Evolutionary conservation across 2,888 invertebrate genomes (phyloP), one percentile per base, ranked within the genome.

Genomic region (Catocala fraxini): DNA sequence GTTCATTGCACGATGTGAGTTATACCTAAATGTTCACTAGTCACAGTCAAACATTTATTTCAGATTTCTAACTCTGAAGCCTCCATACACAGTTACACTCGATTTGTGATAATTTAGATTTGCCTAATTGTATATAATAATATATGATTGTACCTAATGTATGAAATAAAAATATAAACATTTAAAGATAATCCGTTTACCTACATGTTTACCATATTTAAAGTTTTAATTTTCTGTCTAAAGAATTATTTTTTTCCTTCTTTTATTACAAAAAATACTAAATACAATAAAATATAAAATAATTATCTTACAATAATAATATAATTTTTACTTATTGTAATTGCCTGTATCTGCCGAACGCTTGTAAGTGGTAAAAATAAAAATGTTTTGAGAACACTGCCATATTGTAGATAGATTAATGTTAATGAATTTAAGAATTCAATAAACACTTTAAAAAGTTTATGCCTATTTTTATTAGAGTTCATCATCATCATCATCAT

Each of bases 361-460:
- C 15, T 34, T 53, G 12, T 64, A 48, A 73, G 59, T 70, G 63
- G 46, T 15, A 57, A 53, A 51, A 63, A 58, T 65, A 49, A 63
- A 54, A 10, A 68, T 66, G 63, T 64, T 68, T 79, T 68, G 68
- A 76, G 65, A 85, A 81, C 92, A 93, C 92, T 93, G 92, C 92
- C 92, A 92, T 85, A 78, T 53, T 91, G 88, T 93, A 92, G 91
- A 90, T 91, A 91, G 84, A 83, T 79, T 86, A 80, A 80, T 80
- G 73, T 70, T 81, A 79, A 73, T 70, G 75, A 75, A 70, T 72
- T 75, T 76, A 77, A 72, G 73, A 74, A 73, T 67, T 66, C 67
- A 88, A 86, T 87, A 87, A 86, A 85, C 79, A 77, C 83, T 74
- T 80, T 67, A 77, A 59, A 84, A 82, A 74, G 59, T 71, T 70